Percentiles rank a stretch among this genome's conserved stretches.
phyloP scores from a whole-genome alignment of 1,140 invertebrate species.

The Drusus annulatus region DNA sequence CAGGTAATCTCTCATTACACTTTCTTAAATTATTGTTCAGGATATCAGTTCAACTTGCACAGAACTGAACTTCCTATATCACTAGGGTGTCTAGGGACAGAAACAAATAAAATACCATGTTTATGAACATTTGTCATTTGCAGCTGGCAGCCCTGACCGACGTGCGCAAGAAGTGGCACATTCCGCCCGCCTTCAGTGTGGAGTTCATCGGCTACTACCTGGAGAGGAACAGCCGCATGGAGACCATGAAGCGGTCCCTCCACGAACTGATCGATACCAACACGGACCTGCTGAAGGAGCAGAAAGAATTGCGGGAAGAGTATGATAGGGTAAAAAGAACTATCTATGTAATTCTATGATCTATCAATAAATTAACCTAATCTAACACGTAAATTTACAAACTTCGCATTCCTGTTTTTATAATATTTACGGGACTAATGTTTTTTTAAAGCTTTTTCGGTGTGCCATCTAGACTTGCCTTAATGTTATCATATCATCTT shows the following conservation, averaged over 20 bases:
- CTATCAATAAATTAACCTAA: not conserved
- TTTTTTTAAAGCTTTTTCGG: no score
- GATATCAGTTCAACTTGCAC: not conserved
- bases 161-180: constrained; percentile 93
- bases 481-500: no score
- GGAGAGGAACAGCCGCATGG: constrained; percentile 86
- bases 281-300: constrained; percentile 78
- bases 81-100: not conserved
- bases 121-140: not conserved
- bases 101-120: not conserved
- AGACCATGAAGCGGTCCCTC: constrained; percentile 82
- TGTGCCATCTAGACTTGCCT: no score
- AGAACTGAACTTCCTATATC: not conserved
- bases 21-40: no score
- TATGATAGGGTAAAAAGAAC: constrained; percentile 80
- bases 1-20: constrained; percentile 67
- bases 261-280: constrained; percentile 85
- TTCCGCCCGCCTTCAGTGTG: constrained; percentile 91
- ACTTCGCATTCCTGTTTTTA: no score
- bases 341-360: not conserved
- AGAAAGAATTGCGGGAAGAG: constrained; percentile 80
- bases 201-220: constrained; percentile 96
- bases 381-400: no score
- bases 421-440: no score
- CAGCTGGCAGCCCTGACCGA: constrained; percentile 83